Percentiles rank a stretch among this genome's conserved stretches.
Evolutionary conservation across 92 coral and sea anemone genomes (phyloP).

Genomic region (Parazoanthus swiftii): DNA sequence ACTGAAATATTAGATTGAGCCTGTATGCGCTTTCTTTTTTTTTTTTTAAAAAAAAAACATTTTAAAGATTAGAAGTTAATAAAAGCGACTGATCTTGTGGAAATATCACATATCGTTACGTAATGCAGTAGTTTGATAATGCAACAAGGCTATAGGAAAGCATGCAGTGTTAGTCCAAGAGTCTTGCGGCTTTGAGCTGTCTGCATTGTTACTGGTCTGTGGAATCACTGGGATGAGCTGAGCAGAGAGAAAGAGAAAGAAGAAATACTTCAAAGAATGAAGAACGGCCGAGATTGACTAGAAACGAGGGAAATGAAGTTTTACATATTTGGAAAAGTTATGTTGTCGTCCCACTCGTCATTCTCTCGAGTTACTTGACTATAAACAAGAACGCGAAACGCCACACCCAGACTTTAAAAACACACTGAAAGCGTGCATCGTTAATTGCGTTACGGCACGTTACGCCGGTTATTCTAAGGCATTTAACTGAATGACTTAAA

Average conservation of each 20-base stretch:
- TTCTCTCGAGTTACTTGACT: background rate
- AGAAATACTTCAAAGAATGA: conserved; percentile 14
- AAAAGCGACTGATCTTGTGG: background rate
- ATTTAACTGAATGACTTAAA: background rate
- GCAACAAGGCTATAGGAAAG: conserved; percentile 1
- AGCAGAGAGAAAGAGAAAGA: conserved; percentile 23
- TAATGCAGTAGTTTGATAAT: background rate
- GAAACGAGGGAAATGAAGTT: background rate
- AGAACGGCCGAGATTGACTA: background rate
- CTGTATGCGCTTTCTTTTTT: no score
- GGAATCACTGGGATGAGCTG: conserved; percentile 44
- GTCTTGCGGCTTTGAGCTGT: conserved; percentile 41
- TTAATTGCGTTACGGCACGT: background rate
- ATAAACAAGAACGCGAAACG: background rate
- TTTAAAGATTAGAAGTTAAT: background rate
- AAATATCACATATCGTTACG: background rate
- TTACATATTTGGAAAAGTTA: background rate
- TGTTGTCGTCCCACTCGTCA: background rate
- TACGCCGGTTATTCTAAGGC: background rate
- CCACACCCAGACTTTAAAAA: background rate
- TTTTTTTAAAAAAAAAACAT: no score
- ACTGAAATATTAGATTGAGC: no score
- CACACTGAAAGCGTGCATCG: background rate
- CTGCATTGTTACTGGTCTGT: conserved; percentile 41
- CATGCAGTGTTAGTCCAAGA: conserved; percentile 30